These are phyloP conservation scores for Macaria liturata DNA, from an alignment of 2,888 invertebrate species.

Conservation along the genomic window DNA sequence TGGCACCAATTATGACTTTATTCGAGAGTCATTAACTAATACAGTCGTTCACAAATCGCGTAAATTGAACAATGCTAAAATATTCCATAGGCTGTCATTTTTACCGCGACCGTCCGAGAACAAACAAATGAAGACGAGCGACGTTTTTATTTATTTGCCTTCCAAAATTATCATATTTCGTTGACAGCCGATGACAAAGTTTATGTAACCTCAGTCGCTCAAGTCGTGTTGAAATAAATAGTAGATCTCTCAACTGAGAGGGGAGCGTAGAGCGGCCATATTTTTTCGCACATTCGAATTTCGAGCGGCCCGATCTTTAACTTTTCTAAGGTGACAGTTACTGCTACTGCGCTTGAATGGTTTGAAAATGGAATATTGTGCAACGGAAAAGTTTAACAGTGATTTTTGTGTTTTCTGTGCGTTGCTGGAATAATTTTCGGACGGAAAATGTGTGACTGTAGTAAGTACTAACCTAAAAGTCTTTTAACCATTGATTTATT, in stretches of 20 bases:
- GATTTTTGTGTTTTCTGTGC: slow-evolving; percentile 23
- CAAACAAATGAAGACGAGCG: slow-evolving; percentile 10
- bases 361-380: slow-evolving; percentile 28
- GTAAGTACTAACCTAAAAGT: slow-evolving; percentile 20
- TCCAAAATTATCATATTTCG: slow-evolving; percentile 25
- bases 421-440: slow-evolving; percentile 1
- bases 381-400: slow-evolving; percentile 14
- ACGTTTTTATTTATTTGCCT: slow-evolving; percentile 23
- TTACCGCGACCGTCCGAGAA: slow-evolving; percentile 5
- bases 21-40: too few species aligned
- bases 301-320: slow-evolving; percentile 37
- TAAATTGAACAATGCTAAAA: too few species aligned
- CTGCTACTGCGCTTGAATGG: slow-evolving; percentile 21
- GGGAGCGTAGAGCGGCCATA: slow-evolving; percentile 41
- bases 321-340: slow-evolving; percentile 35
- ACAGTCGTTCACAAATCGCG: too few species aligned
- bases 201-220: slow-evolving; percentile 53
- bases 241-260: slow-evolving; percentile 51
- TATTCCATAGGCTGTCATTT: not conserved
- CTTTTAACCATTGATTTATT: too few species aligned
- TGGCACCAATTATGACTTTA: too few species aligned
- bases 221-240: slow-evolving; percentile 54
- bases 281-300: slow-evolving; percentile 39
- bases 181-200: slow-evolving; percentile 49
- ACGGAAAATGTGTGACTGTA: slow-evolving; percentile 29